Conservation (phyloP, 2,113 vertebrate genomes). For the Ammodytes dubius region DNA sequence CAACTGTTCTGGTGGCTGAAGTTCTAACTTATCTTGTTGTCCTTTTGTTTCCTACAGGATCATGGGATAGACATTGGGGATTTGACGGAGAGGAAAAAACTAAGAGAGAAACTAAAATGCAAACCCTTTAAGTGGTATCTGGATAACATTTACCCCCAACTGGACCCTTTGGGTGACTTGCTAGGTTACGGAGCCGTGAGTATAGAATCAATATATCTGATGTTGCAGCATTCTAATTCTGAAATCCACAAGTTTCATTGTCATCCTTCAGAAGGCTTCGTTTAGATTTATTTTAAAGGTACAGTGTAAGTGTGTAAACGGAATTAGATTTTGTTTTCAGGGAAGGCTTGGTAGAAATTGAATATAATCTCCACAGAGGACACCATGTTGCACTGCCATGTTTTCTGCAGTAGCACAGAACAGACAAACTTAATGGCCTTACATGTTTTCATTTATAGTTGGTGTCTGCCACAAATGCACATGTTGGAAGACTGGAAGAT, state of each 20-base stretch:
- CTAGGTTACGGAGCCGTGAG: constrained; percentile 78
- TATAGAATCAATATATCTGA: constrained; percentile 9
- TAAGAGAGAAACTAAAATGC: constrained; percentile 91
- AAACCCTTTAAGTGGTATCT: constrained; percentile 97
- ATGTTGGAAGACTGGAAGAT: no score
- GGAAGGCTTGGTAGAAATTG: no score
- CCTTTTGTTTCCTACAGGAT: constrained; percentile 80
- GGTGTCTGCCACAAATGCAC: no score
- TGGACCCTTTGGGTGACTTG: constrained; percentile 70
- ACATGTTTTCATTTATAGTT: no score
- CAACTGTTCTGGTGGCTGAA: no score
- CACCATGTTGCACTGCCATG: no score
- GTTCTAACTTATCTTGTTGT: neutral
- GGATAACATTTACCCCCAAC: constrained; percentile 91
- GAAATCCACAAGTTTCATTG: neutral
- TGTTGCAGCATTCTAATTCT: neutral
- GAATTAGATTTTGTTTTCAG: no score
- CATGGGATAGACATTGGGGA: constrained; percentile 95
- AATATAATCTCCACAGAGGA: no score
- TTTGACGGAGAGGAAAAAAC: constrained; percentile 90
- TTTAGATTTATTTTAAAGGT: neutral
- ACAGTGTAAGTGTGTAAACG: no score
- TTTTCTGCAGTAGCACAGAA: no score
- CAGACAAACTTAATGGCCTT: no score
- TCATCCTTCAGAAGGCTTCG: neutral